Evolutionary conservation across 30 jellyfish, hydroid and myxozoan genomes (phyloP).

Genomic region (Cassiopea xamachana): DNA sequence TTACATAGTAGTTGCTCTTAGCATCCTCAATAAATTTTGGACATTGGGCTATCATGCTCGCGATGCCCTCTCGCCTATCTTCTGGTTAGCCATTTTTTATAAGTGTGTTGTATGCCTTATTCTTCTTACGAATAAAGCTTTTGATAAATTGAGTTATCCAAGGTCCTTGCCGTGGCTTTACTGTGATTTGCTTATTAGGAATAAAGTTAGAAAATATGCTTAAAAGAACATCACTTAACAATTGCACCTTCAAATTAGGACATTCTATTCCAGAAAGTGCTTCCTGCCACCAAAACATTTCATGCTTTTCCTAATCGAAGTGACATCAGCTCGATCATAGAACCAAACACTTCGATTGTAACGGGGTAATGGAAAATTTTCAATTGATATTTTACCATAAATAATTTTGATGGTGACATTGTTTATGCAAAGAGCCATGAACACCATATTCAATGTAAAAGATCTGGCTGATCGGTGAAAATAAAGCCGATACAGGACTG

Average conservation of each 20-base stretch:
- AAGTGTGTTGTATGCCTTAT: slow-evolving; percentile 28
- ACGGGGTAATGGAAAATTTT: neutral
- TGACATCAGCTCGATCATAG: slow-evolving; percentile 28
- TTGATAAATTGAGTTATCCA: slow-evolving; percentile 56
- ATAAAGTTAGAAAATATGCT: slow-evolving; percentile 36
- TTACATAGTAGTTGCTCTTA: slow-evolving; percentile 12
- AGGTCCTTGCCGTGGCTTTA: slow-evolving; percentile 41
- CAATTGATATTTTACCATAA: neutral
- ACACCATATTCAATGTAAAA: slow-evolving; percentile 25
- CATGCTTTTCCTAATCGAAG: slow-evolving; percentile 24
- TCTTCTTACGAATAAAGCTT: slow-evolving; percentile 28
- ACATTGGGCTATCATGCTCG: slow-evolving; percentile 11
- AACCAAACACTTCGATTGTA: neutral
- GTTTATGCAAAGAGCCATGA: slow-evolving; percentile 5
- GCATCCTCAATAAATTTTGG: slow-evolving; percentile 27
- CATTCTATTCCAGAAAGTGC: slow-evolving; percentile 6
- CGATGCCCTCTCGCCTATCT: slow-evolving; percentile 17
- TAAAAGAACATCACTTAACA: neutral
- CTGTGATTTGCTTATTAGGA: slow-evolving; percentile 21
- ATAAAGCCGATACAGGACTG: slow-evolving; percentile 16
- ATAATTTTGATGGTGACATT: slow-evolving; percentile 4
- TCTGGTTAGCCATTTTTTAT: slow-evolving; percentile 46
- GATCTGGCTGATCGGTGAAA: slow-evolving; percentile 24
- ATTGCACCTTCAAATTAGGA: slow-evolving; percentile 11
- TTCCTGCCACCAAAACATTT: slow-evolving; percentile 24